These are phyloP conservation scores for Octodonta nipae DNA, from an alignment of 2,888 invertebrate species.

Conservation along the genomic window DNA sequence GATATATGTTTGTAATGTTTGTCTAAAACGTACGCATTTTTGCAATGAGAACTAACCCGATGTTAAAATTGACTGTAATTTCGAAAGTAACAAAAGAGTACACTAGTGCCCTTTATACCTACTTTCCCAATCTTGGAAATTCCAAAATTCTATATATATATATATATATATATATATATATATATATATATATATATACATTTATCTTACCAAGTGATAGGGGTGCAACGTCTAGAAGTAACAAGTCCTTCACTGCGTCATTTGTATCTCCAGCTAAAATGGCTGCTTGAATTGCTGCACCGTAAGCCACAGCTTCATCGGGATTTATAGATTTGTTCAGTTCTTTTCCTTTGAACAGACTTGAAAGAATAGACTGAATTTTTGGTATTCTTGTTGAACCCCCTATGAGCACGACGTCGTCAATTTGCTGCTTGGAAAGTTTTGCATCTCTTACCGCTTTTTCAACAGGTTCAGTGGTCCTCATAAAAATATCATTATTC, in stretches of 20 bases:
- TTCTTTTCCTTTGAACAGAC: constrained; percentile 39
- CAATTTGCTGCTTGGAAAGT: constrained; percentile 42
- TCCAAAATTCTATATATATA: too few relatives aligned
- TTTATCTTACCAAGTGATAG: constrained; percentile 38
- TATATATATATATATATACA: neutral
- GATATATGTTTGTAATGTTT: too few relatives aligned
- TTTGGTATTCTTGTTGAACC: constrained; percentile 58
- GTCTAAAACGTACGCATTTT: too few relatives aligned
- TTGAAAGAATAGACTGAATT: constrained; percentile 47
- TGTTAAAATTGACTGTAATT: too few relatives aligned
- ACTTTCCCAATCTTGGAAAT: too few relatives aligned
- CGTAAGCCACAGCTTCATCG: constrained; percentile 57
- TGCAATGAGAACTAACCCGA: too few relatives aligned
- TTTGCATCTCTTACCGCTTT: constrained; percentile 50
- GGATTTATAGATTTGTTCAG: constrained; percentile 61
- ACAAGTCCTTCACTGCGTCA: constrained; percentile 44
- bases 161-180: too few relatives aligned
- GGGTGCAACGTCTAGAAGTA: constrained; percentile 51
- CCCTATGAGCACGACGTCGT: constrained; percentile 47
- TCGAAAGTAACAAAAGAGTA: too few relatives aligned
- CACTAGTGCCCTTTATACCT: too few relatives aligned
- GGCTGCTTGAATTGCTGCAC: constrained; percentile 52
- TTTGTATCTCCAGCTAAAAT: constrained; percentile 46
- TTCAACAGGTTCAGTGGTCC: constrained; percentile 51
- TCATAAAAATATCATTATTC: constrained; percentile 47